Evolutionary conservation across 2,797 vertebrate species (phyloP).

Genomic region (Mormyrus hasselquistii): DNA sequence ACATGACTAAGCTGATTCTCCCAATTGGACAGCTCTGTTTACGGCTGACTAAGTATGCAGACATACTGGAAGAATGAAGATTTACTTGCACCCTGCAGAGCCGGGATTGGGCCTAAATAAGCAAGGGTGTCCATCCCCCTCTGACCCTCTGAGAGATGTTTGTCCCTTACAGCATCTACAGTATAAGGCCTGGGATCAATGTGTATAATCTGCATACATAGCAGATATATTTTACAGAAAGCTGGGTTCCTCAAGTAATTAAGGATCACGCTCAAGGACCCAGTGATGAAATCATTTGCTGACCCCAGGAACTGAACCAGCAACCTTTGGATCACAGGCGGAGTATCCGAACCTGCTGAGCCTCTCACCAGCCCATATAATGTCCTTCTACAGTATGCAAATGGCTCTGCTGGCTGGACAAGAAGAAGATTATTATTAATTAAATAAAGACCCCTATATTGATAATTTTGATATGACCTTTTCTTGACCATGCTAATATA

Average conservation of each 20-base stretch:
- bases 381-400: background rate
- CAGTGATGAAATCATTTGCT: background rate
- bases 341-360: background rate
- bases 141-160: background rate
- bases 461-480: too few relatives aligned
- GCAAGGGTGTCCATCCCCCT: background rate
- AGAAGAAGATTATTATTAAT: background rate
- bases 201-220: background rate
- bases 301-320: background rate
- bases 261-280: background rate
- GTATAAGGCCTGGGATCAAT: background rate
- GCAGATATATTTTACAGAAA: background rate
- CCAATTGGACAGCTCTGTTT: background rate
- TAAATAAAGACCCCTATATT: too few relatives aligned
- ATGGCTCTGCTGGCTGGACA: background rate
- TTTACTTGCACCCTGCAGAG: background rate
- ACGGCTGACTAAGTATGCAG: background rate
- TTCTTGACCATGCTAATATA: too few relatives aligned
- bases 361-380: background rate
- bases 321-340: background rate
- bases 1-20: background rate
- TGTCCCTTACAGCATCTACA: background rate
- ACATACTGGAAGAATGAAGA: background rate
- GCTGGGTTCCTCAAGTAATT: background rate
- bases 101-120: background rate